phyloP scores from a whole-genome alignment of 2,797 vertebrate species.

The Sebastes melanostomus region DNA sequence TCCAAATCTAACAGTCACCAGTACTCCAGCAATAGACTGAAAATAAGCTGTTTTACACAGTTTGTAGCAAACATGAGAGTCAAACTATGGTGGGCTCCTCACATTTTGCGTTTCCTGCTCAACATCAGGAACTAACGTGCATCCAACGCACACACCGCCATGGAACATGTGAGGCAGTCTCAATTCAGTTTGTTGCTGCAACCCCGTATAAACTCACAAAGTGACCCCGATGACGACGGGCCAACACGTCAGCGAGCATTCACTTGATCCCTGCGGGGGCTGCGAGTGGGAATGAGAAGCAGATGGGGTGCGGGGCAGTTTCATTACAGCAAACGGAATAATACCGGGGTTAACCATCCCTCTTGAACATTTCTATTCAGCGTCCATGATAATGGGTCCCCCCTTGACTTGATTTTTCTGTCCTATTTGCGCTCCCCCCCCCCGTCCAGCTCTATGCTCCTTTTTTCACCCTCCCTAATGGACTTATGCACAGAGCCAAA shows the following conservation, averaged over 20 bases:
- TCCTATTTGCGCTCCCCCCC: constrained; percentile 6
- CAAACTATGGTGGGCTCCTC: background rate
- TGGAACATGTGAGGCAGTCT: background rate
- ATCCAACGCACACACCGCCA: background rate
- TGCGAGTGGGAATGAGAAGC: constrained; percentile 4
- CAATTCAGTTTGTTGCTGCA: background rate
- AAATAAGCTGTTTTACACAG: background rate
- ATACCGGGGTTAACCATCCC: background rate
- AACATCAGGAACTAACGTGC: background rate
- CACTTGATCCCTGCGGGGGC: background rate
- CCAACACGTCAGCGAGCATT: background rate
- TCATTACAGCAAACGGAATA: constrained; percentile 2
- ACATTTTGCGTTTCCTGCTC: background rate
- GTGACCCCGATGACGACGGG: background rate
- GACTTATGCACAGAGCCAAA: constrained; percentile 7
- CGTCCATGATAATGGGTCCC: background rate
- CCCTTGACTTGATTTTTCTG: background rate
- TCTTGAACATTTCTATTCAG: constrained; percentile 7
- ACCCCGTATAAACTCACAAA: background rate
- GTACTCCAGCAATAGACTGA: background rate
- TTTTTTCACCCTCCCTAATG: constrained; percentile 6
- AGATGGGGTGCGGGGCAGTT: constrained; percentile 3
- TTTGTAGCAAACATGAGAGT: background rate
- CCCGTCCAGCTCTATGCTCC: constrained; percentile 8
- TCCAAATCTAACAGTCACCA: background rate